Evolutionary conservation across 1,140 invertebrate genomes (phyloP), one percentile per base, ranked within the genome.

Genomic region (Cyclina sinensis): DNA sequence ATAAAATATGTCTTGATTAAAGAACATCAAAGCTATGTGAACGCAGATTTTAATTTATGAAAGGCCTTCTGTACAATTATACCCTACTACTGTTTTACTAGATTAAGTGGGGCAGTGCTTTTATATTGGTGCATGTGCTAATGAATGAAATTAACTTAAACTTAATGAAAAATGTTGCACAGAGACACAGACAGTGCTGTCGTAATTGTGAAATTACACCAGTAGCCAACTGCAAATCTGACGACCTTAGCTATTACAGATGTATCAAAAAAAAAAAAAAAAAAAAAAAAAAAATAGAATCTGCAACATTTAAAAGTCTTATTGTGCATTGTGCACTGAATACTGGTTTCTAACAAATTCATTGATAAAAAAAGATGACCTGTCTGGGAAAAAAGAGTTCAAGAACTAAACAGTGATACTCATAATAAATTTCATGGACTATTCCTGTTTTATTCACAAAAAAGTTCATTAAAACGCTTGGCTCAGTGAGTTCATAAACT

Each of bases 1-100:
- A 84, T 51, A 73, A 73, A 84, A 84, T 74, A 84, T 70, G 82
- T 30, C 62, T 84, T 70, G 39, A 84, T 84, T 84, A 70, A 43
- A 51, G 1, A 73, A 84, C 39, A 84, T 84, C 82, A 84, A 84
- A 84, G 82, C 14, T 0, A 39, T 12, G 9, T 11, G 57, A 37
- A 21, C 65, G 30, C 37, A 37, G 82, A 73, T 84, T 54, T 70
- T 84, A 84, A 84, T 84, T 84, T 57, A 84, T 74, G 43, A 51
- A 37, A 30, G 24, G 46, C 37, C 48, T 84, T 84, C 82, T 84
- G 82, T 37, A 46, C 35, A 84, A 84, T 84, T 84, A 84, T 37
- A 70, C 65, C 0, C 16, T 35, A 37, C 46, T 70, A 70, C 82
- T 84, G 82, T 73, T 84, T 78, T 54, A 51, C 74, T 54, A 57